phyloP scores from a whole-genome alignment of 2,113 vertebrate genomes.

The Entelurus aequoreus region DNA sequence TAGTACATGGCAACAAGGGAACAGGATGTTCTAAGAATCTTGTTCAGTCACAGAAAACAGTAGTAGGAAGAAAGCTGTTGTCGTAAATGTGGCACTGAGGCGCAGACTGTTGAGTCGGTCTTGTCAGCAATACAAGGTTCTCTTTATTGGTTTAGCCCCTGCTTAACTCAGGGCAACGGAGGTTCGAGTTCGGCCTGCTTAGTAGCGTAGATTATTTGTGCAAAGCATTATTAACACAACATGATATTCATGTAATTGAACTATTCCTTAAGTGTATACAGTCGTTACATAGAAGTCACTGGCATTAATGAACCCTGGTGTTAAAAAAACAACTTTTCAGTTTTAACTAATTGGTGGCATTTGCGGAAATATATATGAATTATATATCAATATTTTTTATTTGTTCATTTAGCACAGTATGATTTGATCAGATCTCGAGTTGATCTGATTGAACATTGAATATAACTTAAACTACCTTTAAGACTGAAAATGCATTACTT shows the following conservation, averaged over 20 bases:
- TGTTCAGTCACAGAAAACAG: slow-evolving; percentile 34
- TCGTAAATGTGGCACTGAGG: slow-evolving; percentile 28
- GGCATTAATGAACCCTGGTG: slow-evolving; percentile 29
- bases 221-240: slow-evolving; percentile 44
- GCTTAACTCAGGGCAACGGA: slow-evolving; percentile 48
- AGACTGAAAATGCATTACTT: too few relatives aligned
- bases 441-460: too few relatives aligned
- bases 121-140: slow-evolving; percentile 42
- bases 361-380: too few relatives aligned
- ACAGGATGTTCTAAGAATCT: slow-evolving; percentile 37
- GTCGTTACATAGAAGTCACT: slow-evolving; percentile 14
- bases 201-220: slow-evolving; percentile 37
- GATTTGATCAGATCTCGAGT: too few relatives aligned
- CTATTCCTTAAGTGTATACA: slow-evolving; percentile 12
- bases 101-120: slow-evolving; percentile 41
- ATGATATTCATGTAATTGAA: slow-evolving; percentile 23
- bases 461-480: too few relatives aligned
- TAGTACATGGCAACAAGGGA: slow-evolving; percentile 29
- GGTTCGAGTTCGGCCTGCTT: slow-evolving; percentile 40
- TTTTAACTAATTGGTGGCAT: too few relatives aligned
- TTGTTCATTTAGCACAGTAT: too few relatives aligned
- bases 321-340: not conserved
- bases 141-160: slow-evolving; percentile 35
- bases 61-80: slow-evolving; percentile 24
- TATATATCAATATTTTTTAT: too few relatives aligned